phyloP scores from a whole-genome alignment of 30 jellyfish, hydroid and myxozoan species.

The Chrysaora quinquecirrha region DNA sequence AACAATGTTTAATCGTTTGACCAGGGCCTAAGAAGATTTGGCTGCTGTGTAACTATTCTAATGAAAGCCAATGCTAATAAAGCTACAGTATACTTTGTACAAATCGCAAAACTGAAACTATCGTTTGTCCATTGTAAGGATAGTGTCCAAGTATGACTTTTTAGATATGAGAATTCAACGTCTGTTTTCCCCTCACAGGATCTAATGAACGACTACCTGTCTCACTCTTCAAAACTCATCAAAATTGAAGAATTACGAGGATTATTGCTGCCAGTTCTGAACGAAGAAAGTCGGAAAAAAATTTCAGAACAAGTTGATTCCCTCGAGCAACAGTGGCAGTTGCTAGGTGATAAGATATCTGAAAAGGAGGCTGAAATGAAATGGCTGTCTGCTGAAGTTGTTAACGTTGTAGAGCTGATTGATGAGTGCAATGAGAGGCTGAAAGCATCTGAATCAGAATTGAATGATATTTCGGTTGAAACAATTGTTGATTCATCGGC shows the following conservation, averaged over 20 bases:
- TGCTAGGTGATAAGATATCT: constrained; percentile 60
- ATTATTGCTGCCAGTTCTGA: constrained; percentile 4
- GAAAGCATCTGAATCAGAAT: constrained; percentile 48
- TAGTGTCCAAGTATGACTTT: too few species aligned
- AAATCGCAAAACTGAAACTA: too few species aligned
- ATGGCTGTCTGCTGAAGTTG: constrained; percentile 11
- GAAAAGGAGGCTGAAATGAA: constrained; percentile 51
- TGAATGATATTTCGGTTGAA: constrained; percentile 5
- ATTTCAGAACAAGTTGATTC: constrained; percentile 1
- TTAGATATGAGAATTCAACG: too few species aligned
- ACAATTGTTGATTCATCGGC: background rate
- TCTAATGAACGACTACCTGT: constrained; percentile 51
- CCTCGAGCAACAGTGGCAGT: constrained; percentile 37
- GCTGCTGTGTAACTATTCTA: too few species aligned
- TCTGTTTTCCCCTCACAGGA: constrained; percentile 27
- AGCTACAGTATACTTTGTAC: too few species aligned
- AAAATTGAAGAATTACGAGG: constrained; percentile 12
- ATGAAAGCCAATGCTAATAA: too few species aligned
- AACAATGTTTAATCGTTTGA: too few species aligned
- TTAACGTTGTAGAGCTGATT: constrained; percentile 27
- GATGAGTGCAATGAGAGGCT: constrained; percentile 42
- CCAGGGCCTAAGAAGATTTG: too few species aligned
- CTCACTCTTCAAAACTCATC: constrained; percentile 46
- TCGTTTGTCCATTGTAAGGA: too few species aligned
- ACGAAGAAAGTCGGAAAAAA: constrained; percentile 31